Percentiles rank a stretch among this genome's conserved stretches.
phyloP scores from a whole-genome alignment of 2,888 invertebrate genomes.

The Amphipyra berbera region DNA sequence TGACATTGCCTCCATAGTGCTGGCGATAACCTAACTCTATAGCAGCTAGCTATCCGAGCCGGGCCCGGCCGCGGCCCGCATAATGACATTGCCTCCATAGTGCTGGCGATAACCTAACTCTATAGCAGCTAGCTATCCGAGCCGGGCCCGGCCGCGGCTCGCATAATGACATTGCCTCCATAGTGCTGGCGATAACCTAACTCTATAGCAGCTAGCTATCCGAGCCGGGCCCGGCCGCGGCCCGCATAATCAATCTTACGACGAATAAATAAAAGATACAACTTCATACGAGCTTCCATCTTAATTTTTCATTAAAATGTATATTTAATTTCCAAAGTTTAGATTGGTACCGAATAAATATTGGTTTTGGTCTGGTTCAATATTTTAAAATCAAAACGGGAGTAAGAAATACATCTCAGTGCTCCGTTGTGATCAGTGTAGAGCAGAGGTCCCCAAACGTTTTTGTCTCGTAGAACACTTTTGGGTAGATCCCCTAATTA shows the following conservation, averaged over 20 bases:
- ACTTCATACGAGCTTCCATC: background rate
- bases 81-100: too few relatives aligned
- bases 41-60: background rate
- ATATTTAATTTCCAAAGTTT: background rate
- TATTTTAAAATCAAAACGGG: too few relatives aligned
- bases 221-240: background rate
- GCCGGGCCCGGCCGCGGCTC: background rate
- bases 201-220: background rate
- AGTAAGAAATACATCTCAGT: too few relatives aligned
- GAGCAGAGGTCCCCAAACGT: too few relatives aligned
- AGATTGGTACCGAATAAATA: too few relatives aligned
- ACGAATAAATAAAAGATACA: background rate
- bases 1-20: too few relatives aligned
- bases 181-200: background rate
- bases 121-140: background rate
- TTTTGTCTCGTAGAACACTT: too few relatives aligned
- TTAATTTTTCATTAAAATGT: background rate
- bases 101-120: background rate
- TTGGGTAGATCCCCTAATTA: too few relatives aligned
- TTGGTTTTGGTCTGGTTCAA: too few relatives aligned
- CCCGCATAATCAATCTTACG: background rate
- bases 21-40: background rate
- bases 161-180: too few relatives aligned
- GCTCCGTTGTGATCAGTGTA: too few relatives aligned
- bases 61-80: background rate